Conservation (phyloP, 2,113 vertebrate genomes). For the Aptenodytes patagonicus region DNA sequence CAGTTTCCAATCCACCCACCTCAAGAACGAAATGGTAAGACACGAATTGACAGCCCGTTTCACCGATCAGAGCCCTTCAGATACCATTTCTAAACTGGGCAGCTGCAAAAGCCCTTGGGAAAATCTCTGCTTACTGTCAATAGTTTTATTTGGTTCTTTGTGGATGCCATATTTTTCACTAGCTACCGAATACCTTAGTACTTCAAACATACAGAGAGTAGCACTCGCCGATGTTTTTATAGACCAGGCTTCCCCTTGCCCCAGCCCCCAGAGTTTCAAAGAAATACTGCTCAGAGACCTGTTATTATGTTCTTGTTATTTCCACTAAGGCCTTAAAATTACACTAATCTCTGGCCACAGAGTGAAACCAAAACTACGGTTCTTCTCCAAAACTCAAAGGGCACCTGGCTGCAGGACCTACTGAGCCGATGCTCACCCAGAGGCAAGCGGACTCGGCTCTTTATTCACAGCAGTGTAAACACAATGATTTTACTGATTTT, state of each 20-base stretch:
- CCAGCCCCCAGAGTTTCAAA: not conserved
- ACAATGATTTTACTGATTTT: not conserved
- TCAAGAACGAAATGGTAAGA: not conserved
- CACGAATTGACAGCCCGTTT: not conserved
- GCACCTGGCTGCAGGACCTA: not conserved
- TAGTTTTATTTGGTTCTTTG: not conserved
- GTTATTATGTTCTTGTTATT: not conserved
- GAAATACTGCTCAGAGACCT: not conserved
- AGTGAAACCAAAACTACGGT: not conserved
- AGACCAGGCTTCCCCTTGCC: not conserved
- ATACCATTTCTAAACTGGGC: not conserved
- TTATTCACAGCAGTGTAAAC: not conserved
- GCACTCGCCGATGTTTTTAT: not conserved
- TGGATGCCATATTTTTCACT: not conserved
- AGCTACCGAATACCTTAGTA: not conserved
- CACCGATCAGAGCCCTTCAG: not conserved
- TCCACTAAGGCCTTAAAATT: not conserved
- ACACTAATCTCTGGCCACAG: not conserved
- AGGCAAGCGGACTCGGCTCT: rapidly evolving
- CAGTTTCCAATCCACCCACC: not conserved
- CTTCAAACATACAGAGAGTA: not conserved
- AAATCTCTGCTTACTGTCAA: not conserved
- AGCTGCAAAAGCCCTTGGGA: not conserved
- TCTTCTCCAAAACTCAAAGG: not conserved
- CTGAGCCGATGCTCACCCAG: not conserved